A percentile compares a stretch with the other conserved stretches of the same genome.
phyloP scores from a whole-genome alignment of 2,797 vertebrate species.

The Pelochelys cantorii region DNA sequence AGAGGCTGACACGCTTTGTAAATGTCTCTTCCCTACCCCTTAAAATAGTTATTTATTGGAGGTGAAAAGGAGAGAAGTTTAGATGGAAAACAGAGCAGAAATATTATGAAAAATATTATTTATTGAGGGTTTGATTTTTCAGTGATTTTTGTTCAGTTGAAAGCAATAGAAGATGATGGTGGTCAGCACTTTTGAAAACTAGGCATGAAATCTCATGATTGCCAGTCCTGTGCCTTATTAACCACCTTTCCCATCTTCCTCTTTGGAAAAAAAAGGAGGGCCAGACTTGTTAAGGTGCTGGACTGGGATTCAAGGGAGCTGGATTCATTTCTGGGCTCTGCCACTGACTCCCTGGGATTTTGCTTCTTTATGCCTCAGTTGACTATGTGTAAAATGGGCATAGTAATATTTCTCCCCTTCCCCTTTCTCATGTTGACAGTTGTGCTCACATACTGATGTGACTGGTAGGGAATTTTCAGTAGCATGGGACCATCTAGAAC shows the following conservation, averaged over 20 bases:
- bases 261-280: background rate
- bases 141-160: background rate
- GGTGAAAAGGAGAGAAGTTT: background rate
- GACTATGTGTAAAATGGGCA: background rate
- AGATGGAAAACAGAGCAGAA: background rate
- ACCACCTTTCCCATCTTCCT: background rate
- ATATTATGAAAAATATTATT: background rate
- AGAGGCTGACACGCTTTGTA: background rate
- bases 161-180: background rate
- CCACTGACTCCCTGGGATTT: accelerated
- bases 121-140: background rate
- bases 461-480: background rate
- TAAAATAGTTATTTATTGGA: slow-evolving; percentile 43
- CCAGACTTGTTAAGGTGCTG: background rate
- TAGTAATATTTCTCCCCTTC: background rate
- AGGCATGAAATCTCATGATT: background rate
- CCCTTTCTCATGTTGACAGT: background rate
- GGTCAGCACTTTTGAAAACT: background rate
- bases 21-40: background rate
- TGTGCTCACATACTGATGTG: background rate
- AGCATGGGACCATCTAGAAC: background rate
- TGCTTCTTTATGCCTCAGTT: background rate
- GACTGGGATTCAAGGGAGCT: accelerated
- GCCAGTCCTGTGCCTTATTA: background rate
- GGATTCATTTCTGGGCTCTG: background rate